Evolutionary conservation across 2,797 vertebrate genomes (phyloP).

Genomic region (Urophycis tenuis): DNA sequence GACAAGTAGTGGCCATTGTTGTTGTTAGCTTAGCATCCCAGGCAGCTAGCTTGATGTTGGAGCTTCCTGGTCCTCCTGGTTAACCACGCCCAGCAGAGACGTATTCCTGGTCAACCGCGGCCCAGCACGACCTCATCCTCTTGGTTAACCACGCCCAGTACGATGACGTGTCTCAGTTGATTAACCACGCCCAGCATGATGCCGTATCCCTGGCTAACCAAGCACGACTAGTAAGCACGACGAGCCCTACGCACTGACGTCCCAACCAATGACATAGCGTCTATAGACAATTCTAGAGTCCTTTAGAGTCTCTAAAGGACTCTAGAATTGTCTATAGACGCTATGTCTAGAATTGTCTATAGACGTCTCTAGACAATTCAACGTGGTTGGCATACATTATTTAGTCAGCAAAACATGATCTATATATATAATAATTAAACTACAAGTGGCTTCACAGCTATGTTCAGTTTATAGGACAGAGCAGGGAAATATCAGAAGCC

Average conservation of each 20-base stretch:
- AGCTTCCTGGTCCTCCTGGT: neutral
- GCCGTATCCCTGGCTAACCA: too few relatives aligned
- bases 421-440: neutral
- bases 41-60: neutral
- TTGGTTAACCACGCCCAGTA: neutral
- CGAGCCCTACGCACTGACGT: too few relatives aligned
- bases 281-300: too few relatives aligned
- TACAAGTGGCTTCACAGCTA: neutral
- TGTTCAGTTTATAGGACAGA: neutral
- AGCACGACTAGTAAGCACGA: too few relatives aligned
- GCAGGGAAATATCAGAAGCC: neutral
- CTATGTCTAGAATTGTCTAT: too few relatives aligned
- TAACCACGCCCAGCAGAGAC: neutral
- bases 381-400: neutral
- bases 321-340: too few relatives aligned
- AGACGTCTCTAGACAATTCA: too few relatives aligned
- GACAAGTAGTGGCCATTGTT: constrained; percentile 57
- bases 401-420: neutral
- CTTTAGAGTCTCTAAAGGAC: too few relatives aligned
- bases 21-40: constrained; percentile 3
- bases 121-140: neutral
- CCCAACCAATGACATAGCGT: too few relatives aligned
- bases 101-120: neutral
- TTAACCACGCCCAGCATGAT: too few relatives aligned
- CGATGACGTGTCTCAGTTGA: too few relatives aligned